Evolutionary conservation across 1,140 invertebrate species (phyloP).

Genomic region (Littorina saxatilis): DNA sequence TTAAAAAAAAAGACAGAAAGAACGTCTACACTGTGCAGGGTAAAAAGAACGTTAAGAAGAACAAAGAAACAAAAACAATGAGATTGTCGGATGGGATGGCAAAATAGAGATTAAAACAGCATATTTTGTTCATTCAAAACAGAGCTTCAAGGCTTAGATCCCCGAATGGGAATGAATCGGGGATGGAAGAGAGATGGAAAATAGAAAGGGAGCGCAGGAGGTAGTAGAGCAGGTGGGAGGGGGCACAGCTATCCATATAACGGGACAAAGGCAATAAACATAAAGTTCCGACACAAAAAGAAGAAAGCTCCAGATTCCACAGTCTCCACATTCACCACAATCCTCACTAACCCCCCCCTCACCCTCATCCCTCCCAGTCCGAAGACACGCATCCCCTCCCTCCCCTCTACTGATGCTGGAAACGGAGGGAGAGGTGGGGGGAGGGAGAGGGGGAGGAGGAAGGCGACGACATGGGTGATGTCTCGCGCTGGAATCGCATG

Average conservation of each 20-base stretch:
- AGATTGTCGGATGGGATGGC: background rate
- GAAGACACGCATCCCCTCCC: background rate
- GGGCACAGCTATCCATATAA: too few species aligned
- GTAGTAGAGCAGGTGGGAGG: too few species aligned
- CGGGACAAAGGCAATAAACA: too few species aligned
- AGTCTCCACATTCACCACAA: too few species aligned
- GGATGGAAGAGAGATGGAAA: too few species aligned
- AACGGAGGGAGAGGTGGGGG: background rate
- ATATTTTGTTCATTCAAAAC: too few species aligned
- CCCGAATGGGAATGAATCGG: too few species aligned
- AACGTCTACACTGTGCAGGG: too few species aligned
- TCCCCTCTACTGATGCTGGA: background rate
- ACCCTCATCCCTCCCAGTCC: background rate
- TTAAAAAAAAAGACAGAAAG: too few species aligned
- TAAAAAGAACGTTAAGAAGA: too few species aligned
- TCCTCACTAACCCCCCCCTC: background rate
- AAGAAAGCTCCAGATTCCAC: background rate
- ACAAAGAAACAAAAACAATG: background rate
- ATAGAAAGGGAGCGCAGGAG: too few species aligned
- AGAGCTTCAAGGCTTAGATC: too few species aligned
- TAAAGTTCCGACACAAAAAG: background rate
- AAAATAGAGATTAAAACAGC: background rate
- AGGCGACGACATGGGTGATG: conserved; percentile 21
- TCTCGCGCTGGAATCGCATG: conserved; percentile 53
- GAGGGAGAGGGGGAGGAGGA: conserved; percentile 28